Conservation (phyloP, 2,797 vertebrate species). For the Halcyon chelicuti region DNA sequence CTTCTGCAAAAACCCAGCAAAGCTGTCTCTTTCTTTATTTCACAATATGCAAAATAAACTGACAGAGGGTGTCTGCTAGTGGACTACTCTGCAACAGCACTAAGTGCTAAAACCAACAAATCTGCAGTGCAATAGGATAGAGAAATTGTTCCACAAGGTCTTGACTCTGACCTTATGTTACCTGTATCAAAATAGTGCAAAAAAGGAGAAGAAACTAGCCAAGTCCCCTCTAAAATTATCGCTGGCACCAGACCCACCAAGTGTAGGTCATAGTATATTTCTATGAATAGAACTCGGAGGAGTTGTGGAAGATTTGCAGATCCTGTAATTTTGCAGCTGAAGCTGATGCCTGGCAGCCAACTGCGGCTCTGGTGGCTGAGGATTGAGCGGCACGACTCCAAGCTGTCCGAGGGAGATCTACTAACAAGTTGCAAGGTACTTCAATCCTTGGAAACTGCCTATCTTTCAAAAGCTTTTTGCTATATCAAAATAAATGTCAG, state of each 20-base stretch:
- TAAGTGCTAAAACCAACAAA: not conserved
- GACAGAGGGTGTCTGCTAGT: constrained; percentile 7
- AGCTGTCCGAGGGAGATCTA: not conserved
- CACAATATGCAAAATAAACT: constrained; percentile 19
- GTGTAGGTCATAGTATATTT: constrained; percentile 51
- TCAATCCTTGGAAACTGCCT: not conserved
- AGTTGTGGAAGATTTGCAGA: constrained; percentile 62
- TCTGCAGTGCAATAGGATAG: not conserved
- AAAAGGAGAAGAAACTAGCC: constrained; percentile 65
- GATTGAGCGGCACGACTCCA: not conserved
- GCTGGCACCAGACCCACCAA: constrained; percentile 59
- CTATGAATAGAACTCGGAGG: constrained; percentile 59
- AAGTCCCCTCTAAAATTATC: constrained; percentile 73
- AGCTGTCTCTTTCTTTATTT: not conserved
- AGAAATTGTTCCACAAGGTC: constrained; percentile 34
- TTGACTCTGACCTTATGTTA: constrained; percentile 39
- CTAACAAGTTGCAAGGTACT: not conserved
- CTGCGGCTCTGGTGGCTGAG: not conserved
- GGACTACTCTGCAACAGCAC: constrained; percentile 3
- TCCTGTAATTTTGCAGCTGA: constrained; percentile 54
- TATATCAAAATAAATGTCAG: constrained; percentile 62
- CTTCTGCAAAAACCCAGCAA: not conserved
- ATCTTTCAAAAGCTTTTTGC: constrained; percentile 44
- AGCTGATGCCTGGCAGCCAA: constrained; percentile 20
- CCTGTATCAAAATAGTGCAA: constrained; percentile 54